Conservation (phyloP, 2,888 invertebrate species). For the Brachylomia viminalis region DNA sequence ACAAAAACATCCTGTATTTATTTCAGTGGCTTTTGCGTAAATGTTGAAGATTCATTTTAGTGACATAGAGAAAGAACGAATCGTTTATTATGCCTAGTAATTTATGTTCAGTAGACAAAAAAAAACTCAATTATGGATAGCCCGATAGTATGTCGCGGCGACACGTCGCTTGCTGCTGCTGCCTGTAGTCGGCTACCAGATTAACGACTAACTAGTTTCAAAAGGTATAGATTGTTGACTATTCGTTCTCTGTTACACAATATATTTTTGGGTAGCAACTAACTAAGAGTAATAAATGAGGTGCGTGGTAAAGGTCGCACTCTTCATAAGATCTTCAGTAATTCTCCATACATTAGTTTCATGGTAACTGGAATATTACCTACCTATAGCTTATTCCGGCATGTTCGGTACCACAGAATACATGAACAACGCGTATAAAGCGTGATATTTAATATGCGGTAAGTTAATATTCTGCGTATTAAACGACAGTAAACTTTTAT, state of each 20-base stretch:
- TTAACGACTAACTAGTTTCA: background rate
- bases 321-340: constrained; percentile 10
- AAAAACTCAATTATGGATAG: background rate
- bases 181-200: too few relatives aligned
- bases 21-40: constrained; percentile 12
- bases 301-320: background rate
- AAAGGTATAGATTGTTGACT: background rate
- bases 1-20: constrained; percentile 6
- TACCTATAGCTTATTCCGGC: constrained; percentile 13
- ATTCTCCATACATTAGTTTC: constrained; percentile 13
- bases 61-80: background rate
- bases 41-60: background rate
- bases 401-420: constrained; percentile 34
- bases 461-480: constrained; percentile 71
- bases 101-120: background rate
- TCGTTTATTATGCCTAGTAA: too few relatives aligned
- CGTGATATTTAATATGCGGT: constrained; percentile 68
- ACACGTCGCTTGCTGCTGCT: too few relatives aligned
- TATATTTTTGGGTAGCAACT: background rate
- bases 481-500: constrained; percentile 68
- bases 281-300: constrained; percentile 2
- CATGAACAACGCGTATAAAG: constrained; percentile 57
- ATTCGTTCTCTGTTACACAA: background rate
- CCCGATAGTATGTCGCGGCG: too few relatives aligned
- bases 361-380: constrained; percentile 22